Evolutionary conservation across 2,797 vertebrate genomes (phyloP).

Genomic region (Paratrypauchen microcephalus): DNA sequence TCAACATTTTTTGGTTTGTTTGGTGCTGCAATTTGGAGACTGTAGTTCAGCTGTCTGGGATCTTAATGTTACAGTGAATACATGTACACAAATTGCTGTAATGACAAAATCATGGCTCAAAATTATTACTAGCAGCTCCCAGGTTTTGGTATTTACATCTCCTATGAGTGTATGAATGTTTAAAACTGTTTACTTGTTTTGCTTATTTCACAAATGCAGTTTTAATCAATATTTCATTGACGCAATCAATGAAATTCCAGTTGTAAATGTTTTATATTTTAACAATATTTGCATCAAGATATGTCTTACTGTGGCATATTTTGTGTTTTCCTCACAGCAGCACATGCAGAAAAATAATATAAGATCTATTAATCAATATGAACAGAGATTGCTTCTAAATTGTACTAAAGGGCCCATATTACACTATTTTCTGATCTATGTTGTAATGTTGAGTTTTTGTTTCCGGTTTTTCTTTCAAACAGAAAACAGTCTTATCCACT

Average conservation of each 20-base stretch:
- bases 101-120: conserved; percentile 14
- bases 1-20: too few species aligned
- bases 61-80: not conserved
- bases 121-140: not conserved
- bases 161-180: not conserved
- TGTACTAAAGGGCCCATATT: too few species aligned
- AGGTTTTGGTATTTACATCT: not conserved
- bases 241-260: not conserved
- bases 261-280: conserved; percentile 1
- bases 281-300: not conserved
- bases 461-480: too few species aligned
- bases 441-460: too few species aligned
- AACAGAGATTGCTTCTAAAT: too few species aligned
- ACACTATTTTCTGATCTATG: too few species aligned
- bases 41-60: too few species aligned
- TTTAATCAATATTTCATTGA: conserved; percentile 12
- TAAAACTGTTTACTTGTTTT: conserved; percentile 13
- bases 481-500: too few species aligned
- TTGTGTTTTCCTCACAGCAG: not conserved
- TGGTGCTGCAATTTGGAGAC: too few species aligned
- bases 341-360: not conserved
- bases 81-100: not conserved
- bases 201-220: not conserved
- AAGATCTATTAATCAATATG: too few species aligned
- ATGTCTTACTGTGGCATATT: not conserved